Evolutionary conservation across 2,888 invertebrate species (phyloP).

Genomic region (Sarcophaga subvicina): DNA sequence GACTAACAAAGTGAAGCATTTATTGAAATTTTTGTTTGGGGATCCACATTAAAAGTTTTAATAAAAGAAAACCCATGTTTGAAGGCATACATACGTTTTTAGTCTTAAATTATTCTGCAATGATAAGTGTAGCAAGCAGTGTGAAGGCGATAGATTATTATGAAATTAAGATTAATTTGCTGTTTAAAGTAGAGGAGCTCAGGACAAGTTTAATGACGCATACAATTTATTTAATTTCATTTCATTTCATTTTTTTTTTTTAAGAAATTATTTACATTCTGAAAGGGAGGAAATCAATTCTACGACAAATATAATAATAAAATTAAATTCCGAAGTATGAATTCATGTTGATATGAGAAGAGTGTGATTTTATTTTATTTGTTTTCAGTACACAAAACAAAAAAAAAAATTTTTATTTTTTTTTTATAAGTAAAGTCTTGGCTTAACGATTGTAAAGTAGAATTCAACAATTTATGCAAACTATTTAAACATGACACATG

Average conservation of each 20-base stretch:
- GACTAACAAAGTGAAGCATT: too few relatives aligned
- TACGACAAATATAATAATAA: background rate
- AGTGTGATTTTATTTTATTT: constrained; percentile 14
- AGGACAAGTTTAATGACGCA: constrained; percentile 58
- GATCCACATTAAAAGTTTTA: background rate
- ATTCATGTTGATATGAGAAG: constrained; percentile 40
- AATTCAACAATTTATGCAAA: background rate
- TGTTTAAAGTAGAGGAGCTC: background rate
- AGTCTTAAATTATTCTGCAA: background rate
- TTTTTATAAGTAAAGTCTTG: background rate
- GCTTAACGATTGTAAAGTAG: background rate
- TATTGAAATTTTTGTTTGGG: background rate
- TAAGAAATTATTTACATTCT: background rate
- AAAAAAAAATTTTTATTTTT: background rate
- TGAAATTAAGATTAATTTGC: background rate
- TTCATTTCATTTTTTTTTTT: background rate
- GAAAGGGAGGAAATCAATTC: background rate
- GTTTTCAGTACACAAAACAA: background rate
- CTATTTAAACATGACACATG: background rate
- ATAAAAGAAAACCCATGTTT: background rate
- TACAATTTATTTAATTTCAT: constrained; percentile 36
- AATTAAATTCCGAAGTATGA: constrained; percentile 32
- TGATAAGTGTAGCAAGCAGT: background rate
- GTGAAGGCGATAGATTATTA: background rate
- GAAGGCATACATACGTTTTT: background rate